Evolutionary conservation across 2,113 vertebrate species (phyloP), one percentile per base, ranked within the genome.

Genomic region (Eleginops maclovinus): DNA sequence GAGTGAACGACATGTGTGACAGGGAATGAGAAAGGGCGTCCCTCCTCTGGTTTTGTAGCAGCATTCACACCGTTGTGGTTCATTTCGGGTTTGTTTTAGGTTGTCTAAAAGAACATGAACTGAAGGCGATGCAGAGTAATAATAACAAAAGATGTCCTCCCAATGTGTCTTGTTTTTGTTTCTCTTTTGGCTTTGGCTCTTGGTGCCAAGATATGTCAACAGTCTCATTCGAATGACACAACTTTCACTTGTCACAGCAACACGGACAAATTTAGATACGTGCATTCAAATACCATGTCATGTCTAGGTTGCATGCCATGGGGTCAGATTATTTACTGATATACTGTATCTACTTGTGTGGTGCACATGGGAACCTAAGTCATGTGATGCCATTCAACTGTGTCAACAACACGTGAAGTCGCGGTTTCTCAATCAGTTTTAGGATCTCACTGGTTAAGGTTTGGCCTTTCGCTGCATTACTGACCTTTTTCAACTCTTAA

Each of bases 1-100:
- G 62, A 67, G 47, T 77, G 71, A 83, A 26, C 50, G 82, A 84
- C 54, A 67, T 43, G 55, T 69, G 51, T 54, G 77, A 75, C 68
- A 56, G 61, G 16, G 58, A 60, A 26, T 41, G 46, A 56, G 62
- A 19, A n/a, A 28, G 58, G 41, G 26, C 56, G 36, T 68, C 26
- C 10, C 13, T 68, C 9, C 5, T 6, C 17, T 69, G 3, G 12
- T 55, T 53, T 41, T 59, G 28, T 53, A 21, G 36, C 31, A 9
- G 24, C 4, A 19, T 21, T 71, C 16, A 41, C 11, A 53, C 26
- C 58, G 62, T 36, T 28, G 54, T 19, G 43, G 78, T 55, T 81
- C 26, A 41, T 81, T 69, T 65, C 76, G 41, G 51, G 55, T 59
- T 10, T 54, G 31, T 53, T 56, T 65, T 9, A 21, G 6, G 12